These are phyloP conservation scores for Denticeps clupeoides DNA, from an alignment of 2,797 vertebrate genomes.

Conservation along the genomic window DNA sequence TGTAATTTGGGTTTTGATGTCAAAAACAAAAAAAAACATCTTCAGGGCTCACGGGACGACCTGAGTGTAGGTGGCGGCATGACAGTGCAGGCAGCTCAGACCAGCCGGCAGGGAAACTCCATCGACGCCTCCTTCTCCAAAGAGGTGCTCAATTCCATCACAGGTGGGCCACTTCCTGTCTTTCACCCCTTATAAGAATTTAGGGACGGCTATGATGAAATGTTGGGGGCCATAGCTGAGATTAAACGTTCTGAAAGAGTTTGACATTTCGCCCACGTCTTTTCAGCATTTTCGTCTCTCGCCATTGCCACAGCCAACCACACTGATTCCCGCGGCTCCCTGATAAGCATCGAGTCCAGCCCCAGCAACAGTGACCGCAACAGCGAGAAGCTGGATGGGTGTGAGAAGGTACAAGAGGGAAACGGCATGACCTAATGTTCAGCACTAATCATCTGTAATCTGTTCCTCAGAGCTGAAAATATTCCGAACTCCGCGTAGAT, in stretches of 20 bases:
- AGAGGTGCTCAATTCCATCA: constrained; percentile 96
- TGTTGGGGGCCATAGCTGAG: too few relatives aligned
- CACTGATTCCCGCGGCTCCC: constrained; percentile 87
- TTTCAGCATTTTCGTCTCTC: constrained; percentile 89
- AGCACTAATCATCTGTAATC: too few relatives aligned
- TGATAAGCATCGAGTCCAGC: constrained; percentile 95
- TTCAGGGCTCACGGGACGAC: constrained; percentile 89
- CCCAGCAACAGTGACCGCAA: constrained; percentile 88
- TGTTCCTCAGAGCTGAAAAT: too few relatives aligned
- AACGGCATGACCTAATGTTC: too few relatives aligned
- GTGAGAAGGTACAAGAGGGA: constrained; percentile 77
- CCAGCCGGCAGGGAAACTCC: constrained; percentile 81
- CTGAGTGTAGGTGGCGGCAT: constrained; percentile 74
- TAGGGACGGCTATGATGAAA: too few relatives aligned
- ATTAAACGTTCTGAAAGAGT: neutral
- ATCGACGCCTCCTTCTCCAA: constrained; percentile 94
- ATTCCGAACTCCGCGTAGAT: too few relatives aligned
- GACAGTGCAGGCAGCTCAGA: constrained; percentile 56
- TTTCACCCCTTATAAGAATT: constrained; percentile 6
- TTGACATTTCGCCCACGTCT: constrained; percentile 16
- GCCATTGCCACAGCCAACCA: constrained; percentile 89
- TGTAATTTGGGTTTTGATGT: too few relatives aligned
- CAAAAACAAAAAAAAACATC: too few relatives aligned
- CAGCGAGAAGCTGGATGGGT: constrained; percentile 88
- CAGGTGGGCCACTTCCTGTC: constrained; percentile 64